These are phyloP conservation scores for Scyliorhinus canicula DNA, from an alignment of 2,797 vertebrate genomes.

Conservation along the genomic window DNA sequence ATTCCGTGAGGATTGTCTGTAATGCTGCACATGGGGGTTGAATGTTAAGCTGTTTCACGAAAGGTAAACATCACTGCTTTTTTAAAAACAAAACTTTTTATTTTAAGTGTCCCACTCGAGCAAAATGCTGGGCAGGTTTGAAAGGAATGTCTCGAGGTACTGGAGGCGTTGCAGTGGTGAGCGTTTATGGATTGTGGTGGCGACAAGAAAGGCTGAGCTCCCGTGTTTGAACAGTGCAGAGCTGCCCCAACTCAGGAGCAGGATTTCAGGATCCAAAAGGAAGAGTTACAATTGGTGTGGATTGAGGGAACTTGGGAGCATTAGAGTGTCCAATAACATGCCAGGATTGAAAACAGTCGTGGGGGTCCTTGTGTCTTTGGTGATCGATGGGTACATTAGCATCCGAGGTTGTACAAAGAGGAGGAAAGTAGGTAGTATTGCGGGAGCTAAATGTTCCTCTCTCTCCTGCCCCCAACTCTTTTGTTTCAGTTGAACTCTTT, in stretches of 20 bases:
- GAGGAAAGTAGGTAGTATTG: neutral
- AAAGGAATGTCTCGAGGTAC: neutral
- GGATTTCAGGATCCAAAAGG: neutral
- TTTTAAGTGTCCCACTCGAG: neutral
- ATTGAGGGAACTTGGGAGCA: neutral
- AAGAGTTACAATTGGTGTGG: neutral
- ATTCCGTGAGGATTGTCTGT: neutral
- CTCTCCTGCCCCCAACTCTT: neutral
- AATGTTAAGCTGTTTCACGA: neutral
- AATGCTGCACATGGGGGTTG: neutral
- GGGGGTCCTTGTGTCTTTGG: neutral
- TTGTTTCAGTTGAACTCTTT: neutral
- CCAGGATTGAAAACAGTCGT: neutral
- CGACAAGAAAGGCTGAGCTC: neutral
- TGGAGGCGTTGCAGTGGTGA: neutral
- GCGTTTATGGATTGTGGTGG: neutral
- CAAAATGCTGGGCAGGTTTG: neutral
- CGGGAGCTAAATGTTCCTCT: neutral
- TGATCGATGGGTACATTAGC: neutral
- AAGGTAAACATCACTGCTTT: neutral
- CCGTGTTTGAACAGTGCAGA: neutral
- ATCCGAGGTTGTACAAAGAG: neutral
- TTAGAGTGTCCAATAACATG: neutral
- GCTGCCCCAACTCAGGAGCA: too few species aligned
- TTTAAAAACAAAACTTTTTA: neutral